phyloP scores from a whole-genome alignment of 2,797 vertebrate genomes.

The Discoglossus pictus region DNA sequence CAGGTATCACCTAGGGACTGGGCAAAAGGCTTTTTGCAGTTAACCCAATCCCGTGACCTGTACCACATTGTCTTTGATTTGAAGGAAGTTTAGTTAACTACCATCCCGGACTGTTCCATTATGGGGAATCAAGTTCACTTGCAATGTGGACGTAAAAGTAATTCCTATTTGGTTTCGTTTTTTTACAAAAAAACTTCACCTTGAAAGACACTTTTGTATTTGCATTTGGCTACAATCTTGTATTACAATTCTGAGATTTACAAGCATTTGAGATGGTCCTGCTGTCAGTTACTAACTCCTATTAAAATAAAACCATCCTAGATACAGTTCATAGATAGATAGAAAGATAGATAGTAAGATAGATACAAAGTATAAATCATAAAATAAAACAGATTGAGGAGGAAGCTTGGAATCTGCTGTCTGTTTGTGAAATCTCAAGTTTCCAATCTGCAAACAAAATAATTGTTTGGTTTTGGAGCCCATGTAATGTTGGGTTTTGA shows the following conservation, averaged over 20 bases:
- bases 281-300: too few species aligned
- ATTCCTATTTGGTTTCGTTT: constrained; percentile 60
- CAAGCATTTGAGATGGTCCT: too few species aligned
- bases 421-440: too few species aligned
- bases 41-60: constrained; percentile 69
- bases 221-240: not conserved
- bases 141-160: constrained; percentile 59
- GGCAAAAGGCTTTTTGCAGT: constrained; percentile 71
- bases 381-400: too few species aligned
- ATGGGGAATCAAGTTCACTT: constrained; percentile 70
- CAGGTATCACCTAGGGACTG: constrained; percentile 77
- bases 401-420: too few species aligned
- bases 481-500: too few species aligned
- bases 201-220: not conserved
- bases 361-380: too few species aligned
- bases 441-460: too few species aligned
- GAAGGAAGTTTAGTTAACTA: constrained; percentile 68
- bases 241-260: not conserved
- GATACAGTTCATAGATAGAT: too few species aligned
- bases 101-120: constrained; percentile 62
- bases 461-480: too few species aligned
- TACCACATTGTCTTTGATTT: constrained; percentile 71
- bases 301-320: too few species aligned
- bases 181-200: constrained; percentile 7
- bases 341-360: too few species aligned